A percentile compares a stretch with the other conserved stretches of the same genome.
These are phyloP conservation scores for Apodemia duryi DNA, from an alignment of 2,888 invertebrate species.

Conservation along the genomic window DNA sequence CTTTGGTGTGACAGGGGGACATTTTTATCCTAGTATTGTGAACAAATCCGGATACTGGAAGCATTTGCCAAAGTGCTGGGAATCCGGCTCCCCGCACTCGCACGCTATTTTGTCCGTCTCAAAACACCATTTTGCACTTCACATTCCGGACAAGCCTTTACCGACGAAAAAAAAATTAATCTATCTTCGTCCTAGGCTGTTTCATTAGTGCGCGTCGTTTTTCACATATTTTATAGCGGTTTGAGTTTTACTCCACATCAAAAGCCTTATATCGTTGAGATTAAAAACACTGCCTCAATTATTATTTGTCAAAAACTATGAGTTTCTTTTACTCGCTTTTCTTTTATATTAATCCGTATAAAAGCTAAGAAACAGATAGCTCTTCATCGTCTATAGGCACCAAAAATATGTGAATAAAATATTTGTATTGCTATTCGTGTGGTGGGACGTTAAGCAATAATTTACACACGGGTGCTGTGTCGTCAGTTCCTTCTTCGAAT, in stretches of 20 bases:
- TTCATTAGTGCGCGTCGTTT: slow-evolving; percentile 28
- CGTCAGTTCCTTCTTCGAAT: too few species aligned
- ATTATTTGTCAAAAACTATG: neutral
- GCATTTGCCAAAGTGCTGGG: slow-evolving; percentile 68
- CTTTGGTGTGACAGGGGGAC: slow-evolving; percentile 40
- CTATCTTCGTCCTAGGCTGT: slow-evolving; percentile 31
- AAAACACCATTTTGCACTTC: slow-evolving; percentile 70
- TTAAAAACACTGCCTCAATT: neutral
- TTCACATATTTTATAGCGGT: slow-evolving; percentile 9
- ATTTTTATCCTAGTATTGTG: slow-evolving; percentile 49
- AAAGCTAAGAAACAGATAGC: too few species aligned
- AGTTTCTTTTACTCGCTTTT: too few species aligned
- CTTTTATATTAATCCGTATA: too few species aligned
- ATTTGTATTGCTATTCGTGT: too few species aligned
- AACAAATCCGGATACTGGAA: slow-evolving; percentile 63
- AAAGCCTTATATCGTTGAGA: neutral
- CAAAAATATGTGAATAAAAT: too few species aligned
- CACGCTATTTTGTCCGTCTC: slow-evolving; percentile 54
- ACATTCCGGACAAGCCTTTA: slow-evolving; percentile 34
- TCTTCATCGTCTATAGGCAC: too few species aligned
- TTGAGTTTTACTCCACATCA: slow-evolving; percentile 3
- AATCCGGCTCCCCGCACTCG: slow-evolving; percentile 46
- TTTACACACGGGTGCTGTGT: too few species aligned
- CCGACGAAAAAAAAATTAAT: slow-evolving; percentile 35
- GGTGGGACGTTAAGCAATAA: too few species aligned